Conservation (phyloP, 2,797 vertebrate genomes). For the Acrossocheilus wenchowensis region DNA sequence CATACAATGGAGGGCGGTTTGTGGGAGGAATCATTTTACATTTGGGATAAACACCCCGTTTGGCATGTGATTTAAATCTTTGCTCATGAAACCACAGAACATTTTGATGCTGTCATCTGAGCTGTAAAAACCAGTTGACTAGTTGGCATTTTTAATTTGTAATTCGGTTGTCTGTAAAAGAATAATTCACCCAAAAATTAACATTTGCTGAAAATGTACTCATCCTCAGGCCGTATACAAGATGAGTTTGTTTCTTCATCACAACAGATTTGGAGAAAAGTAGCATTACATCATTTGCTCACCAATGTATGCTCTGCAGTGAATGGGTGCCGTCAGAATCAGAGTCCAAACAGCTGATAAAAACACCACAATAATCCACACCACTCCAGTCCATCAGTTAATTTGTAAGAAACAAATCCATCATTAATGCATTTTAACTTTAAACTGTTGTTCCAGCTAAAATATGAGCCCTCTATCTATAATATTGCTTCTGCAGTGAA, state of each 20-base stretch:
- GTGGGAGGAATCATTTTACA: background rate
- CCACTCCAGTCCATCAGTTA: background rate
- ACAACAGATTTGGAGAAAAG: background rate
- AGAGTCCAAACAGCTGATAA: background rate
- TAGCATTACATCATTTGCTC: background rate
- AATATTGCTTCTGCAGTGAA: background rate
- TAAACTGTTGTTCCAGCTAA: too few relatives aligned
- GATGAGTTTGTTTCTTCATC: background rate
- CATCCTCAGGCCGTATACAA: background rate
- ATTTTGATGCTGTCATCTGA: background rate
- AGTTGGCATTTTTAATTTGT: background rate
- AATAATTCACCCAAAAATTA: background rate
- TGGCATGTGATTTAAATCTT: background rate
- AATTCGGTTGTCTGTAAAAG: background rate
- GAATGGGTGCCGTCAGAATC: background rate
- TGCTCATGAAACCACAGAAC: background rate
- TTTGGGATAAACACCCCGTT: background rate
- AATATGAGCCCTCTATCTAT: background rate
- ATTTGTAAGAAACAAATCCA: background rate
- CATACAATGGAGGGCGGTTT: background rate
- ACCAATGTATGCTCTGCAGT: background rate
- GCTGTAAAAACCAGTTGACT: background rate
- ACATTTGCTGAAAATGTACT: background rate
- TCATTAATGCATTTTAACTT: background rate
- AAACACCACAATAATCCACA: background rate